Conservation (phyloP, 2,797 vertebrate genomes). For the Tenualosa ilisha region DNA sequence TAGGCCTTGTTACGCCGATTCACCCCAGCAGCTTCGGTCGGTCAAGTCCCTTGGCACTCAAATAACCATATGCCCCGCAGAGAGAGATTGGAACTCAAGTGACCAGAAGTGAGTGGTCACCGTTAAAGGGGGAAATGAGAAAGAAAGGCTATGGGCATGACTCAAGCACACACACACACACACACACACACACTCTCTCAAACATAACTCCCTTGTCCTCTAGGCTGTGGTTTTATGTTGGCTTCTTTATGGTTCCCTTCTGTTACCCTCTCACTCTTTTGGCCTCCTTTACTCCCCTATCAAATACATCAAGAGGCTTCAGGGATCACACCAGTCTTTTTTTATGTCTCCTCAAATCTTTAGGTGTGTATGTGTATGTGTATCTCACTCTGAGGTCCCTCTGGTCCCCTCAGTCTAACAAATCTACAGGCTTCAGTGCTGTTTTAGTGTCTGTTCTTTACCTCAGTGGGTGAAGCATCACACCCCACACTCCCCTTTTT, state of each 20-base stretch:
- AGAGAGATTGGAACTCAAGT: not conserved
- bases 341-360: too few species aligned
- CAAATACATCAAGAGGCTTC: too few species aligned
- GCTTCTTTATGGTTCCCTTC: too few species aligned
- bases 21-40: not conserved
- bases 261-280: too few species aligned
- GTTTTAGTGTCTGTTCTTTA: slow-evolving; percentile 10
- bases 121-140: not conserved
- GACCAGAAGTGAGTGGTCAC: not conserved
- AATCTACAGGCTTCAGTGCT: not conserved
- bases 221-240: not conserved
- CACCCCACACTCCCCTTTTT: not conserved
- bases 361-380: slow-evolving; percentile 27
- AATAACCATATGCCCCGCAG: not conserved
- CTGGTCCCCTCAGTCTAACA: not conserved
- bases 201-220: not conserved
- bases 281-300: too few species aligned
- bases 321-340: too few species aligned
- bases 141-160: not conserved
- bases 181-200: not conserved
- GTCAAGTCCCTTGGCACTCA: not conserved
- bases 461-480: not conserved
- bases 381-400: not conserved
- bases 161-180: slow-evolving; percentile 10
- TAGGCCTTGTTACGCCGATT: not conserved